A percentile compares a stretch with the other conserved stretches of the same genome.
These are phyloP conservation scores for Luffia ferchaultella DNA, from an alignment of 2,888 invertebrate species.

Conservation along the genomic window DNA sequence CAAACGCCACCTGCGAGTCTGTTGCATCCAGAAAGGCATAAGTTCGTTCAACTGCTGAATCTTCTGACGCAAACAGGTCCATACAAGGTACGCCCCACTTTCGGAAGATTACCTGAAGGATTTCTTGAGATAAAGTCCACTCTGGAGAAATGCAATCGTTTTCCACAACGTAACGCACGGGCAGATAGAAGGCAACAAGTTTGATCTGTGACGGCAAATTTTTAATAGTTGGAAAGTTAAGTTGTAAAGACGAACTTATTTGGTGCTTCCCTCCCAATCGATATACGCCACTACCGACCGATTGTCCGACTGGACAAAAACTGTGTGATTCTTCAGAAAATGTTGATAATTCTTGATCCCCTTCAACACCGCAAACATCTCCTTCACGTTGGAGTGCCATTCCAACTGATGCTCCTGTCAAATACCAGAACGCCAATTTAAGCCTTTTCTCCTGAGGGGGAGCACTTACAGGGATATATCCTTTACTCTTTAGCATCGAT, in stretches of 20 bases:
- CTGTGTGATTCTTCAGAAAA: background rate
- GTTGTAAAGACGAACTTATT: slow-evolving; percentile 9
- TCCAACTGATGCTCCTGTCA: slow-evolving; percentile 8
- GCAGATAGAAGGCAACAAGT: background rate
- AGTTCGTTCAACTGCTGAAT: slow-evolving; percentile 9
- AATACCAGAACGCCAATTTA: too few relatives aligned
- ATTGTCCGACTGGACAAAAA: slow-evolving; percentile 16
- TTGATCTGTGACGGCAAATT: too few relatives aligned
- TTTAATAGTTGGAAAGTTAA: slow-evolving; percentile 6
- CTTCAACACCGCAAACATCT: slow-evolving; percentile 9
- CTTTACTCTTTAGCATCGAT: too few relatives aligned
- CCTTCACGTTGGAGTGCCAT: slow-evolving; percentile 15
- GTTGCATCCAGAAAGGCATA: slow-evolving; percentile 10
- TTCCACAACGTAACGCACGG: background rate
- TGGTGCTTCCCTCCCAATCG: slow-evolving; percentile 16
- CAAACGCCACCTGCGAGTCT: slow-evolving; percentile 12
- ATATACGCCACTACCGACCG: slow-evolving; percentile 14
- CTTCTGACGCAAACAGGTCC: slow-evolving; percentile 14
- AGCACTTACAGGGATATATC: too few relatives aligned
- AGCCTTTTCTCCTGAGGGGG: too few relatives aligned
- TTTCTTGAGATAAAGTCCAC: too few relatives aligned
- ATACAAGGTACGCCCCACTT: slow-evolving; percentile 14
- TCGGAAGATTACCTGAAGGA: slow-evolving; percentile 9
- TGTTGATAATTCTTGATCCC: slow-evolving; percentile 2
- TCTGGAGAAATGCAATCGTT: background rate